Evolutionary conservation across 2,797 vertebrate species (phyloP).

Genomic region (Salmo trutta): DNA sequence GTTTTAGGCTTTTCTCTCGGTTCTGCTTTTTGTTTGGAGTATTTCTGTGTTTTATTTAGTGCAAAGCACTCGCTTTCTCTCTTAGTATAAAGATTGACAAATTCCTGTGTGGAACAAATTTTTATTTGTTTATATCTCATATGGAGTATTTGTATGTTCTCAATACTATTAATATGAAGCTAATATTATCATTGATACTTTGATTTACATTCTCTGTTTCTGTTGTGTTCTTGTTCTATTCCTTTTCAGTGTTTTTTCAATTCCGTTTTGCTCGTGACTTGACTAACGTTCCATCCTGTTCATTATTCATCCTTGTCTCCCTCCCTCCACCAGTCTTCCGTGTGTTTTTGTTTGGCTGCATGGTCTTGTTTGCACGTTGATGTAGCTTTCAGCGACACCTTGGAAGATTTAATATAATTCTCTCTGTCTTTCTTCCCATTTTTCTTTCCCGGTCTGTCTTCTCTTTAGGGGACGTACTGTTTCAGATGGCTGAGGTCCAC

Average conservation of each 20-base stretch:
- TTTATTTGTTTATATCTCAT: constrained; percentile 18
- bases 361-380: constrained; percentile 64
- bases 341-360: constrained; percentile 63
- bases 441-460: constrained; percentile 40
- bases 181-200: constrained; percentile 9
- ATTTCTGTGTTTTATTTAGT: constrained; percentile 30
- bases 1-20: constrained; percentile 33
- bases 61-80: constrained; percentile 2
- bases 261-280: constrained; percentile 25
- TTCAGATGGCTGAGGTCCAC: constrained; percentile 99
- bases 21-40: constrained; percentile 48
- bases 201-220: constrained; percentile 26
- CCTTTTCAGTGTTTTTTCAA: constrained; percentile 32
- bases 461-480: constrained; percentile 91
- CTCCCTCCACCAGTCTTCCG: constrained; percentile 51
- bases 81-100: constrained; percentile 22
- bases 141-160: constrained; percentile 15
- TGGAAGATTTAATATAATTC: constrained; percentile 35
- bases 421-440: not conserved
- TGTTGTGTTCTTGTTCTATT: not conserved
- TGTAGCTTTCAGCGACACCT: constrained; percentile 29
- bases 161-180: constrained; percentile 20
- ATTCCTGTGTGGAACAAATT: not conserved
- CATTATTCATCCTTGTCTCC: constrained; percentile 16
- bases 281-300: constrained; percentile 53